A percentile compares a stretch with the other conserved stretches of the same genome.
Evolutionary conservation across 1,140 invertebrate genomes (phyloP).

Genomic region (Cherax quadricarinatus): DNA sequence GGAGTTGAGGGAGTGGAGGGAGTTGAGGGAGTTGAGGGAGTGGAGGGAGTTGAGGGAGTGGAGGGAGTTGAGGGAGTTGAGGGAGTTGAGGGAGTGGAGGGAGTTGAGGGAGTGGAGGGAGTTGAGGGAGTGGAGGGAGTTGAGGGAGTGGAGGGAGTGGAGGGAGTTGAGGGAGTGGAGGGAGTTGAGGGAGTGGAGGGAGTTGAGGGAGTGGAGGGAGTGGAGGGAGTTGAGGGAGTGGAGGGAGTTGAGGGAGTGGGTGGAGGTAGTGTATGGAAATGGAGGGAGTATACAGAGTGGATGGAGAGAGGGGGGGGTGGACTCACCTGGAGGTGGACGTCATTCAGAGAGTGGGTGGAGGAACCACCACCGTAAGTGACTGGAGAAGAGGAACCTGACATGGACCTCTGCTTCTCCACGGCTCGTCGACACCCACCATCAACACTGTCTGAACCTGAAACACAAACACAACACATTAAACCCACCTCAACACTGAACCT

Average conservation of each 20-base stretch:
- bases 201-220: not conserved
- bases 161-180: not conserved
- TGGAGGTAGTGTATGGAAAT: no score
- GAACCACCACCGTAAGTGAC: slow-evolving; percentile 79
- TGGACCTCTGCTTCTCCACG: slow-evolving; percentile 67
- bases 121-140: not conserved
- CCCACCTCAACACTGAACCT: slow-evolving; percentile 37
- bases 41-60: not conserved
- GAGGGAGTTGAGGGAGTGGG: not conserved
- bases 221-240: no score
- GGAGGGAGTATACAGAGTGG: no score
- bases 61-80: not conserved
- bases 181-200: not conserved
- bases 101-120: not conserved
- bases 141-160: not conserved
- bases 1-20: not conserved
- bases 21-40: not conserved
- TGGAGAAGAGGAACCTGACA: slow-evolving; percentile 66
- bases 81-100: not conserved
- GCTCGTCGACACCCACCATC: slow-evolving; percentile 44
- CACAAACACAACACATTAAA: not conserved
- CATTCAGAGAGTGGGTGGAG: slow-evolving; percentile 90
- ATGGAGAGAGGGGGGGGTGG: not conserved
- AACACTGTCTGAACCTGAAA: slow-evolving; percentile 46
- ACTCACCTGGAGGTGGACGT: slow-evolving; percentile 86